Conservation (phyloP, 2,888 invertebrate species). For the Cheilosia vulpina region DNA sequence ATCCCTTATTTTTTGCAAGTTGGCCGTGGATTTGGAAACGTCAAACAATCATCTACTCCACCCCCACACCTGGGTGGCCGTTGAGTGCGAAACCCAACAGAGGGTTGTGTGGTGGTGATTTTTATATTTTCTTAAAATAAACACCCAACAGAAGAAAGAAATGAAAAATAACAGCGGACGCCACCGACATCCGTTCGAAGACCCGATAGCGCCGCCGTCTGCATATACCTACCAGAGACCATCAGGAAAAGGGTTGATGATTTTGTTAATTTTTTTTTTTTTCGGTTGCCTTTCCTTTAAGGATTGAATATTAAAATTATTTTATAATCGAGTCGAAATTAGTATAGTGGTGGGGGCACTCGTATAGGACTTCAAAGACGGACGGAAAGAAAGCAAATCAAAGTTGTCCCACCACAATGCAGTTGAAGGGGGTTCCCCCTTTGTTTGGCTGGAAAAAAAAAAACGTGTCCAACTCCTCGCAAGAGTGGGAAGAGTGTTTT, state of each 20-base stretch:
- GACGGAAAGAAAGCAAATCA: conserved; percentile 7
- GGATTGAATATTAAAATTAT: conserved; percentile 77
- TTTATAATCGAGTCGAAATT: conserved; percentile 75
- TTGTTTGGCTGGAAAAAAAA: neutral
- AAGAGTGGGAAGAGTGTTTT: neutral
- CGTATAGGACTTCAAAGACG: conserved; percentile 44
- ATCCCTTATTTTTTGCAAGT: conserved; percentile 45
- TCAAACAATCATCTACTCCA: conserved; percentile 40
- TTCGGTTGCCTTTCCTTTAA: conserved; percentile 39
- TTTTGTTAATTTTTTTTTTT: conserved; percentile 45
- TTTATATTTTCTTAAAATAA: conserved; percentile 71
- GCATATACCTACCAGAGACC: conserved; percentile 3
- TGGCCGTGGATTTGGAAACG: conserved; percentile 51
- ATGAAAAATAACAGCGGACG: conserved; percentile 55
- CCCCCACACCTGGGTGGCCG: conserved; percentile 1
- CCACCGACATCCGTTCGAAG: conserved; percentile 58
- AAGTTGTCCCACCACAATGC: conserved; percentile 21
- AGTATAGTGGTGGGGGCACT: conserved; percentile 19
- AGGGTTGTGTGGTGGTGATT: conserved; percentile 66
- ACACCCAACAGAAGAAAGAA: conserved; percentile 39
- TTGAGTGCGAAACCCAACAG: conserved; percentile 33
- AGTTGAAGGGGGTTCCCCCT: neutral
- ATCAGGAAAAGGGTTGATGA: conserved; percentile 56
- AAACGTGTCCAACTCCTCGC: neutral
- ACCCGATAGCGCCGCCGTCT: conserved; percentile 32